Conservation (phyloP, 2,797 vertebrate genomes). For the Hoplostethus mediterraneus region DNA sequence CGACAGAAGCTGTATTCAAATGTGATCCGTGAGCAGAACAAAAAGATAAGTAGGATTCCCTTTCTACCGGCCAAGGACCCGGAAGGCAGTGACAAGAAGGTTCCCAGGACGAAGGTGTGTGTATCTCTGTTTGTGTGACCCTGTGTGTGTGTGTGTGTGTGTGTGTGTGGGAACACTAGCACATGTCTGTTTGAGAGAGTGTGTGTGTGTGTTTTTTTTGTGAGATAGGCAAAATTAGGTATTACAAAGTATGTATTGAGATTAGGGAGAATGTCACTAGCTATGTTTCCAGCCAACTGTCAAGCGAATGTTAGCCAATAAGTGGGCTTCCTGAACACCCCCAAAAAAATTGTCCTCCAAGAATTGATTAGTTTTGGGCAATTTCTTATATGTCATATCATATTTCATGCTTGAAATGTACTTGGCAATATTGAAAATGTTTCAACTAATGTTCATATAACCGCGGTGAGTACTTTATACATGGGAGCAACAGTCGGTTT, state of each 20-base stretch:
- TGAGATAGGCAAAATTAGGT: conserved; percentile 1
- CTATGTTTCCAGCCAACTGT: too few relatives aligned
- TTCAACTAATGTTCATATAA: too few relatives aligned
- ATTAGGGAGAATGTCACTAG: neutral
- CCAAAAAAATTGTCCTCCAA: too few relatives aligned
- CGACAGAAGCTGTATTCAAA: conserved; percentile 91
- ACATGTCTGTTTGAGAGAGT: conserved; percentile 19
- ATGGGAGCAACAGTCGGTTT: too few relatives aligned
- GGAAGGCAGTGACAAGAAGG: conserved; percentile 64
- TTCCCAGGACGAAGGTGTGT: conserved; percentile 89
- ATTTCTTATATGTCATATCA: too few relatives aligned
- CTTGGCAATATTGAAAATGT: too few relatives aligned
- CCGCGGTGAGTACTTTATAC: too few relatives aligned
- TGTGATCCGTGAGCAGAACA: conserved; percentile 89
- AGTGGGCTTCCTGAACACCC: too few relatives aligned
- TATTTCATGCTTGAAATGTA: too few relatives aligned
- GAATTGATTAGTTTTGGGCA: too few relatives aligned
- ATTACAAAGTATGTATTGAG: neutral
- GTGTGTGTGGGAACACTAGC: conserved; percentile 9
- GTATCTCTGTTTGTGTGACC: conserved; percentile 18
- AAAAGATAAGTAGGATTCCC: conserved; percentile 78
- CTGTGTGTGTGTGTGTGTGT: neutral
- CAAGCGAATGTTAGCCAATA: too few relatives aligned
- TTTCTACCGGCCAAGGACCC: conserved; percentile 76
- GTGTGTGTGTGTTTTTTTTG: conserved; percentile 1